Base-by-base conservation (phyloP, 2,888 invertebrate species). In the Brenthis hecate region DNA sequence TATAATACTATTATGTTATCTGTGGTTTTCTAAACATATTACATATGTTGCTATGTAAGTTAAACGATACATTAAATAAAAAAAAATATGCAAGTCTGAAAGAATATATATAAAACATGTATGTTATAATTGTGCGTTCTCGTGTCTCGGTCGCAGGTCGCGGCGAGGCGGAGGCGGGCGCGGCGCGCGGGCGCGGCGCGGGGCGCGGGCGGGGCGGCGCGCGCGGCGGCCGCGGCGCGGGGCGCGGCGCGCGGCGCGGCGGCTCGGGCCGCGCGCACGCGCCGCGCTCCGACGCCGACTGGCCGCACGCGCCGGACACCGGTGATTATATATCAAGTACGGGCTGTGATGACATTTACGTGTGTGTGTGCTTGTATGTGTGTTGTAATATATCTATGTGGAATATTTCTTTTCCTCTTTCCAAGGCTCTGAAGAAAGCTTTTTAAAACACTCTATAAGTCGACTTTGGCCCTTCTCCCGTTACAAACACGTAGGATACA, bases 161-260 rank as follows among this genome's bases (percentile, higher is more conserved):
- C 63, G 88, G 90, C 77, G 83, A 69, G 74, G 77, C 63, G 80
- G 87, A 83, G 63, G 80, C 80, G 73, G 79, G 85, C 61, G 82
- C 76, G 71, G 80, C 80, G 72, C 82, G 85, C 54, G 82, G 84
- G 19, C 77, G 80, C 55, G 77, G 81, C 36, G 79, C 79, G 71
- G 63, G 83, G 79, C 78, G 72, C 66, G 73, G 76, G 71, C 73
- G 80, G 66, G 78, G 65, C 76, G 62, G 78, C 23, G 86, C 80
- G 16, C 79, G 76, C 23, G 81, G 79, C 19, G 80, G 84, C 56
- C 72, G 80, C 73, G 75, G 80, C 70, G 68, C 76, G 16, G 81
- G 73, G 65, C 76, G 70, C 72, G 82, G 65, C 73, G 75, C 11
- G 11, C 36, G 36, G 16, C 50, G 72, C 28, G 70, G 72, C 23